Evolutionary conservation across 1,140 invertebrate species (phyloP).

Genomic region (Camponotus vicinus): DNA sequence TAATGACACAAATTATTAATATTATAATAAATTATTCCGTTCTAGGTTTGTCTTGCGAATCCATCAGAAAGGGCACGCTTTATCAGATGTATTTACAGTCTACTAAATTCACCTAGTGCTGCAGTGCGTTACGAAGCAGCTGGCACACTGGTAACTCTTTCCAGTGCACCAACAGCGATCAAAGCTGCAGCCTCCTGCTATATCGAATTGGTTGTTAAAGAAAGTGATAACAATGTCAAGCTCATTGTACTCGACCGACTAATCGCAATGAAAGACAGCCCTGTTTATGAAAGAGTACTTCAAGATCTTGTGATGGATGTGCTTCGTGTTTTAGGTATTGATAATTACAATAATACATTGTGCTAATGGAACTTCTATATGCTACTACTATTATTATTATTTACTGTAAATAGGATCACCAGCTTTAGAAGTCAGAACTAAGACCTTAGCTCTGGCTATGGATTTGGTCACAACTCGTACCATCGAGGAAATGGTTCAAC

Average conservation of each 20-base stretch:
- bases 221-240: slow-evolving; percentile 99
- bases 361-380: background rate
- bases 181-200: slow-evolving; percentile 99
- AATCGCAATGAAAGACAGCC: slow-evolving; percentile 94
- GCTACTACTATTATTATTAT: background rate
- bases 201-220: slow-evolving; percentile 99
- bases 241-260: slow-evolving; percentile 98
- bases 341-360: background rate
- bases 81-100: slow-evolving; percentile 99
- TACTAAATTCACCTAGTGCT: slow-evolving; percentile 98
- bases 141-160: slow-evolving; percentile 99
- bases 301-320: slow-evolving; percentile 99
- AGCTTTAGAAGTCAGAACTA: slow-evolving; percentile 97
- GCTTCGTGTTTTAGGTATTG: slow-evolving; percentile 93
- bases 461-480: slow-evolving; percentile 97
- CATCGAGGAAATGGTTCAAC: slow-evolving; percentile 98
- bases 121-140: slow-evolving; percentile 99
- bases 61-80: slow-evolving; percentile 98
- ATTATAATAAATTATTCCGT: slow-evolving; percentile 13
- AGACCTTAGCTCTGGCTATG: slow-evolving; percentile 94
- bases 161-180: slow-evolving; percentile 98
- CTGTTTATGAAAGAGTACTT: slow-evolving; percentile 96
- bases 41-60: slow-evolving; percentile 97
- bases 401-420: slow-evolving; percentile 87
- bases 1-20: background rate